Evolutionary conservation across 2,113 vertebrate genomes (phyloP).

Genomic region (Plectropomus leopardus): DNA sequence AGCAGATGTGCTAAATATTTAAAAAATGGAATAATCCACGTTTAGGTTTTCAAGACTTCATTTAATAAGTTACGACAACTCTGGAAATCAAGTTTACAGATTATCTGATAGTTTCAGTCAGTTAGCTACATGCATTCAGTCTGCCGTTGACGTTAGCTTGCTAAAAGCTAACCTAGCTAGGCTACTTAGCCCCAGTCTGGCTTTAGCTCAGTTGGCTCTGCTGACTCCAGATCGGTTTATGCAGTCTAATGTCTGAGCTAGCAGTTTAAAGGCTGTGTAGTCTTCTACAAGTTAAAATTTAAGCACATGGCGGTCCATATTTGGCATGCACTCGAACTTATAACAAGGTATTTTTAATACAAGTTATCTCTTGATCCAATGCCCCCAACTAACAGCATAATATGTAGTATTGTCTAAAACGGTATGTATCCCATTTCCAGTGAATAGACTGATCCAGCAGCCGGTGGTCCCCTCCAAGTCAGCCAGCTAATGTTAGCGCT

Average conservation of each 20-base stretch:
- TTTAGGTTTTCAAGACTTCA: not conserved
- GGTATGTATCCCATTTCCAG: constrained; percentile 29
- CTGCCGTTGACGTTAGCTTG: constrained; percentile 37
- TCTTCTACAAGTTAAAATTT: constrained; percentile 20
- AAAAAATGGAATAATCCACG: not conserved
- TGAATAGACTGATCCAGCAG: constrained; percentile 60
- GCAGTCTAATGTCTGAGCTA: constrained; percentile 30
- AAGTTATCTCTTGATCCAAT: fast-evolving
- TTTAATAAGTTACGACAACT: not conserved
- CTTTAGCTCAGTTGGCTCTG: not conserved
- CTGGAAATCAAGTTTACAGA: not conserved
- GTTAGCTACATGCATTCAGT: not conserved
- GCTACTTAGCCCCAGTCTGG: not conserved
- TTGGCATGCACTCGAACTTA: fast-evolving
- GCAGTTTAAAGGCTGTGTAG: constrained; percentile 14
- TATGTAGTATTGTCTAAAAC: not conserved
- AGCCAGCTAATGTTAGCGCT: constrained; percentile 66
- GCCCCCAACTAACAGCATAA: fast-evolving
- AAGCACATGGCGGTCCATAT: constrained; percentile 6
- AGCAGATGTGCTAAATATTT: not conserved
- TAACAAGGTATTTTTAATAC: fast-evolving
- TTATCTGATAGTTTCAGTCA: not conserved
- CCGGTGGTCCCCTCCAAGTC: constrained; percentile 35
- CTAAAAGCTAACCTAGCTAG: constrained; percentile 51
- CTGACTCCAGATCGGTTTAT: constrained; percentile 47